Conservation (phyloP, 30 jellyfish, hydroid and myxozoan species). For the Rhopilema esculentum region DNA sequence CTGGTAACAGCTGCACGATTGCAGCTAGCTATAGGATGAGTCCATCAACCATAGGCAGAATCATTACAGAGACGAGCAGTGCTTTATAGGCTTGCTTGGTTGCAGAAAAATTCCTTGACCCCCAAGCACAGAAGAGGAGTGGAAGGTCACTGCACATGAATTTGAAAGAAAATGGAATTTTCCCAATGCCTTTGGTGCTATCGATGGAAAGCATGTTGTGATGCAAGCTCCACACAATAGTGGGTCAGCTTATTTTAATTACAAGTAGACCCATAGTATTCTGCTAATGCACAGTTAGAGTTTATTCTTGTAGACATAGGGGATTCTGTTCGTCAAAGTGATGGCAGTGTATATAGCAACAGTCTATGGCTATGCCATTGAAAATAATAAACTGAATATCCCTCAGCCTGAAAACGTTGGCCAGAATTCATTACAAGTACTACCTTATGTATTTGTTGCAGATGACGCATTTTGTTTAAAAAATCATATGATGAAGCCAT, state of each 20-base stretch:
- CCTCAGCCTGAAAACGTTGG: conserved; percentile 48
- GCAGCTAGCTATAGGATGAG: background rate
- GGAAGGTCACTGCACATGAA: conserved; percentile 22
- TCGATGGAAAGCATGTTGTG: conserved; percentile 63
- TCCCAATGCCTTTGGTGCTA: conserved; percentile 59
- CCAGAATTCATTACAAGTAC: conserved; percentile 34
- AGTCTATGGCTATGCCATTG: conserved; percentile 59
- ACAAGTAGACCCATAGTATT: conserved; percentile 45
- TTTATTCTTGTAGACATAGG: conserved; percentile 47
- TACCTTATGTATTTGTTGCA: conserved; percentile 67
- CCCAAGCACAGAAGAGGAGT: conserved; percentile 16
- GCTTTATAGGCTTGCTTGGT: background rate
- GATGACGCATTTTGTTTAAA: conserved; percentile 74
- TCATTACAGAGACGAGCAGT: background rate
- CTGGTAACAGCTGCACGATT: conserved; percentile 3
- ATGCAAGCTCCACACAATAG: conserved; percentile 59
- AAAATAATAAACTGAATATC: conserved; percentile 17
- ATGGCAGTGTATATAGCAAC: conserved; percentile 54
- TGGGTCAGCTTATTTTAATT: conserved; percentile 53
- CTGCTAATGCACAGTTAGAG: conserved; percentile 31
- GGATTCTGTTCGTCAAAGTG: conserved; percentile 64
- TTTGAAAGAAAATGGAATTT: conserved; percentile 44
- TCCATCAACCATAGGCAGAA: background rate
- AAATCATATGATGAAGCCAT: conserved; percentile 67
- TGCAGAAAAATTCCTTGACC: background rate